A percentile compares a stretch with the other conserved stretches of the same genome.
phyloP scores from a whole-genome alignment of 1,140 invertebrate genomes.

The Charaxes varanes region DNA sequence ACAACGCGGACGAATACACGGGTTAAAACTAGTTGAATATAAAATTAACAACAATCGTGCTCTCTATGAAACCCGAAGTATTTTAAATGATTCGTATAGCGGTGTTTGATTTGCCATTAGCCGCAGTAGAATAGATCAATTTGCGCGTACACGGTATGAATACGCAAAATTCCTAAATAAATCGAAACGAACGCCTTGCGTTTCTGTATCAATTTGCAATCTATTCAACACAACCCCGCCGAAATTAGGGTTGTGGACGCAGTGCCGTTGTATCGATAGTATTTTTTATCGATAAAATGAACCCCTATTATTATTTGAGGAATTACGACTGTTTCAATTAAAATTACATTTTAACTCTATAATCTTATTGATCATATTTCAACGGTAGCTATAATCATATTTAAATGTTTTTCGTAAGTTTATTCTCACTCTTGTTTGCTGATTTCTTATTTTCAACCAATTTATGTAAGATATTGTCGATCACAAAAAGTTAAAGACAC shows the following conservation, averaged over 20 bases:
- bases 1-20: no score
- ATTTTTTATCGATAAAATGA: conserved; percentile 15
- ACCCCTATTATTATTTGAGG: conserved; percentile 1
- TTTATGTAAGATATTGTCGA: no score
- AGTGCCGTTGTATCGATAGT: no score
- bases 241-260: conserved; percentile 24
- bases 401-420: background rate
- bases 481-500: no score
- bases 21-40: background rate
- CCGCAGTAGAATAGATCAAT: conserved; percentile 34
- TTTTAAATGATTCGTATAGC: conserved; percentile 12
- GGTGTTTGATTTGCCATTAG: conserved; percentile 31
- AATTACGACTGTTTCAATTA: background rate
- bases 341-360: background rate
- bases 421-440: no score
- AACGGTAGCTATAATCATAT: background rate
- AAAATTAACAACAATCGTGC: conserved; percentile 9
- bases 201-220: conserved; percentile 55
- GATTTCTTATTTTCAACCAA: no score
- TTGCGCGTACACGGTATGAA: conserved; percentile 40
- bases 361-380: no score
- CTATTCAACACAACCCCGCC: conserved; percentile 43
- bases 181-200: conserved; percentile 44
- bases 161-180: conserved; percentile 60
- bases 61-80: conserved; percentile 2